Conservation (phyloP, 1,140 invertebrate genomes). For the Drosophila biarmipes region DNA sequence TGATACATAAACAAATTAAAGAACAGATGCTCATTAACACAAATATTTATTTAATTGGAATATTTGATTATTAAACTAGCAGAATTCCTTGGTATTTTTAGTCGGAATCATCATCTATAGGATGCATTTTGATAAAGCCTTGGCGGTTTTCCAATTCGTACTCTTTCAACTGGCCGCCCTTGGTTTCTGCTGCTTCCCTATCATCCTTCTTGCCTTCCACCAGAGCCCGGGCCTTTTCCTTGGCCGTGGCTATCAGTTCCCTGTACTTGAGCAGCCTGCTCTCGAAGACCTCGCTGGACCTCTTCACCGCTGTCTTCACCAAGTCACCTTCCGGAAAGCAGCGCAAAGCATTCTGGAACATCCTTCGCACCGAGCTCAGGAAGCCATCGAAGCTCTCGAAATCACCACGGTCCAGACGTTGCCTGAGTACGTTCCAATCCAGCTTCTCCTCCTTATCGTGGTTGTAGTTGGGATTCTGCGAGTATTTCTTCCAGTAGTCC, state of each 20-base stretch:
- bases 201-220: background rate
- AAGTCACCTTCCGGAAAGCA: conserved; percentile 32
- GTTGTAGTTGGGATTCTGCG: conserved; percentile 20
- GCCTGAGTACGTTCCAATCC: conserved; percentile 24
- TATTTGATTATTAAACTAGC: background rate
- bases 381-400: conserved; percentile 19
- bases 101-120: background rate
- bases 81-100: too few relatives aligned
- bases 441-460: conserved; percentile 22
- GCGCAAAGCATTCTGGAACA: conserved; percentile 45
- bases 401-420: background rate
- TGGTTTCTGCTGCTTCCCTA: too few relatives aligned
- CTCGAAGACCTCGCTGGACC: conserved; percentile 27
- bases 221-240: background rate
- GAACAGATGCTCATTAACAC: too few relatives aligned
- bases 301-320: conserved; percentile 12
- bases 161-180: background rate
- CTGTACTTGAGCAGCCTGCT: conserved; percentile 4
- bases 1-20: too few relatives aligned
- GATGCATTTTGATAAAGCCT: background rate
- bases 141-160: too few relatives aligned
- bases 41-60: too few relatives aligned
- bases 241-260: conserved; percentile 11
- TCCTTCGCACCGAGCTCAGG: conserved; percentile 5
- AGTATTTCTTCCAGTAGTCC: conserved; percentile 16